Conservation (phyloP, 30 jellyfish, hydroid and myxozoan species). For the Aurelia sp. region DNA sequence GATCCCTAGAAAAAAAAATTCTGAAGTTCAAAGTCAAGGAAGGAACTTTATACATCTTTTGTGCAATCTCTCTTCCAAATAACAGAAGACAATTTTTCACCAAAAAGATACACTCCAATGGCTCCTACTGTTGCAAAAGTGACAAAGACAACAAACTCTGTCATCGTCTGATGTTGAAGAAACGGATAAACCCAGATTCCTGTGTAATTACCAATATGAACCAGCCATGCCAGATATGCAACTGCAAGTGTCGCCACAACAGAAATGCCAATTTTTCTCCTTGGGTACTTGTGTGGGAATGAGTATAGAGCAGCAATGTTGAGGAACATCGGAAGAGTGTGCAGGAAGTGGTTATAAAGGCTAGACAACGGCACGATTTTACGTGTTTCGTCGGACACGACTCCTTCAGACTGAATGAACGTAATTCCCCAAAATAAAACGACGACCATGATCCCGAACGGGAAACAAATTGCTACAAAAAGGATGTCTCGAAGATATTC, state of each 20-base stretch:
- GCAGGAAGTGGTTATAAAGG: conserved; percentile 45
- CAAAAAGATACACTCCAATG: conserved; percentile 32
- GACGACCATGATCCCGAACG: conserved; percentile 48
- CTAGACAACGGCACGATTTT: conserved; percentile 44
- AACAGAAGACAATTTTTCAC: conserved; percentile 46
- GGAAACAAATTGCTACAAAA: conserved; percentile 47
- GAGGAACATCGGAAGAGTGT: conserved; percentile 41
- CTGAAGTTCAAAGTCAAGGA: too few species aligned
- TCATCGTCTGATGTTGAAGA: conserved; percentile 21
- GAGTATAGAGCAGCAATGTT: conserved; percentile 15
- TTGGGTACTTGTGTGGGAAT: conserved; percentile 33
- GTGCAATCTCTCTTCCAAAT: conserved; percentile 25
- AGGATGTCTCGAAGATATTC: conserved; percentile 20
- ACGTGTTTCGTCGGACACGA: conserved; percentile 11
- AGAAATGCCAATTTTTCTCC: conserved; percentile 17
- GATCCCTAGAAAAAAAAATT: too few species aligned
- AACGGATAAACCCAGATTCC: conserved; percentile 56
- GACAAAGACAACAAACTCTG: conserved; percentile 25
- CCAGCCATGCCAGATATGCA: conserved; percentile 56
- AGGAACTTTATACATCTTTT: neutral
- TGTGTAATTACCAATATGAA: conserved; percentile 41
- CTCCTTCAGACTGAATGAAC: conserved; percentile 16
- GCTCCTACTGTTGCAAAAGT: conserved; percentile 4
- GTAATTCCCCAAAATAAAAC: conserved; percentile 51
- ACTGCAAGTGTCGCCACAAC: neutral